Base-by-base conservation (phyloP, 1,140 invertebrate genomes). In the Drosophila nasuta region DNA sequence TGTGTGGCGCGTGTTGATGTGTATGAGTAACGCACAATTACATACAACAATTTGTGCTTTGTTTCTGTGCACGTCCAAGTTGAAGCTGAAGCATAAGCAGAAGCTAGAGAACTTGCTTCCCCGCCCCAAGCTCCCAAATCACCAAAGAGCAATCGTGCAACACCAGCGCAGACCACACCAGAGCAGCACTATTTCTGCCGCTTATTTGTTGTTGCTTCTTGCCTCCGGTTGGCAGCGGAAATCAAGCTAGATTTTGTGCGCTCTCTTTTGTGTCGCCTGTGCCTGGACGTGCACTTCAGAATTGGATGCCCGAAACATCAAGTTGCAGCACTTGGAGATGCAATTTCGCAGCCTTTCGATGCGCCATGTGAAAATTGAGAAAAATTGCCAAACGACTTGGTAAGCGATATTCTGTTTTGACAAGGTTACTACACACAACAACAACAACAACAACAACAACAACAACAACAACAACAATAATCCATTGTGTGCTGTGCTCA, bases 21-120 rank as follows among this genome's bases (percentile, higher is more conserved):
- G 78, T 81, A 56, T 80, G 77, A 58, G 67, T 72, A 88, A 88
- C 85, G 81, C 81, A 88, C 85, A 88, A 88, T 88, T 88, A 89
- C 85, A 88, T 81, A 88, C 85, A 88, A 88, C 85, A 88, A 88
- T 88, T 88, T 88, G 86, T 85, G 85, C 85, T 89, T 88, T 89
- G 85, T 89, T 88, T 88, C 81, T 60, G 57, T 59, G 67, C 66
- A 56, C 57, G 49, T 66, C 35, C 66, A 17, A 35, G 17, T 28
- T 59, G 46, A 58, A 45, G 56, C 57, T 69, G 57, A 28, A 60
- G 54, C n/a, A 6, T 6, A 58, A 45, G 56, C 57, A 60, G 57
- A 28, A 60, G 54, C n/a, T 33, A 33, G 30, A 5, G 28, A n/a
- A 25, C 20, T 25, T 25, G 56, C 35, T 45, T 46, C 58, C 59